Percentiles rank a stretch among this genome's conserved stretches.
Evolutionary conservation across 2,888 invertebrate genomes (phyloP).

Genomic region (Lasioglossum figueresi): DNA sequence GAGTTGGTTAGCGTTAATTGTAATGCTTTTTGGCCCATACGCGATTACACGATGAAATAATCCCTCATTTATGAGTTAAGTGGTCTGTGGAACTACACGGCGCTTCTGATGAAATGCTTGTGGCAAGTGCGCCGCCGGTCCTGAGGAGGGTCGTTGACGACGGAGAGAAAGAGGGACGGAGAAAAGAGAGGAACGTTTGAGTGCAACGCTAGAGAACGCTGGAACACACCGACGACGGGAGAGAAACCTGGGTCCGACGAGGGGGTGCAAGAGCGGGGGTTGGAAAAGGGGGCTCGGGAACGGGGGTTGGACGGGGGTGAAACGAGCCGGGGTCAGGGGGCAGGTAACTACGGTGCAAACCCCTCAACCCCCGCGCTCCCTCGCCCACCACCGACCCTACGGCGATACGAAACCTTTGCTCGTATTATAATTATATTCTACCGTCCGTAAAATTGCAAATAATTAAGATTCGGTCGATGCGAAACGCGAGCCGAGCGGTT

Average conservation of each 20-base stretch:
- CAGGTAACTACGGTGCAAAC: slow-evolving; percentile 74
- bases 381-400: slow-evolving; percentile 70
- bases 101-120: slow-evolving; percentile 82
- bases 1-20: slow-evolving; percentile 82
- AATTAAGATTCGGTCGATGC: slow-evolving; percentile 80
- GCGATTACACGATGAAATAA: slow-evolving; percentile 83
- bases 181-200: slow-evolving; percentile 61
- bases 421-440: slow-evolving; percentile 80
- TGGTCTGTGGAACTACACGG: slow-evolving; percentile 82
- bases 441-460: slow-evolving; percentile 81
- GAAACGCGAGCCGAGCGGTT: slow-evolving; percentile 71
- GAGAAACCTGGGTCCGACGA: slow-evolving; percentile 64
- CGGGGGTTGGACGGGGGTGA: slow-evolving; percentile 34
- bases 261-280: slow-evolving; percentile 54
- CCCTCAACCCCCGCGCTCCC: slow-evolving; percentile 21
- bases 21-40: slow-evolving; percentile 82
- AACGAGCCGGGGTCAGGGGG: slow-evolving; percentile 74
- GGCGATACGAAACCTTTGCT: slow-evolving; percentile 77
- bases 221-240: slow-evolving; percentile 26
- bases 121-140: slow-evolving; percentile 77
- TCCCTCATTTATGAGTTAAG: slow-evolving; percentile 83
- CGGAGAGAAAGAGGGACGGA: slow-evolving; percentile 59
- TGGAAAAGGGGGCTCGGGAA: slow-evolving; percentile 33
- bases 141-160: slow-evolving; percentile 74
- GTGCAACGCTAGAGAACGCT: slow-evolving; percentile 47